Conservation (phyloP, 2,888 invertebrate genomes). For the Clostera curtula region DNA sequence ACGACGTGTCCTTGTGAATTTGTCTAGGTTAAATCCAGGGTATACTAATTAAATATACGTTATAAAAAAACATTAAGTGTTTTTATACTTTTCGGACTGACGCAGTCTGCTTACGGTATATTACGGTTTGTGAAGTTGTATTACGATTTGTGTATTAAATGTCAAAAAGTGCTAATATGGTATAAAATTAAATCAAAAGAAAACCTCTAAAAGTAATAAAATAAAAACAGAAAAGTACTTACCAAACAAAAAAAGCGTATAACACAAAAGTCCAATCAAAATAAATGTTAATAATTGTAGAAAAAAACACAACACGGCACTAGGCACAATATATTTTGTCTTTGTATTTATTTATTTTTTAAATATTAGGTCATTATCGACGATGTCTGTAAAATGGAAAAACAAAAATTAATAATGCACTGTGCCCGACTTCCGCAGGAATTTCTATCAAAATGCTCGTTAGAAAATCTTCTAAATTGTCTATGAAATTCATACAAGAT, state of each 20-base stretch:
- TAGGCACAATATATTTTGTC: slow-evolving; percentile 60
- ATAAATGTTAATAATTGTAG: slow-evolving; percentile 28
- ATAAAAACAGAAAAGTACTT: slow-evolving; percentile 45
- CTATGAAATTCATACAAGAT: slow-evolving; percentile 35
- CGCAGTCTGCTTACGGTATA: too few species aligned
- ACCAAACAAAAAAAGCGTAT: slow-evolving; percentile 51
- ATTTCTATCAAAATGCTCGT: slow-evolving; percentile 51
- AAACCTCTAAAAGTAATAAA: slow-evolving; percentile 15
- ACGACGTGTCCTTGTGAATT: slow-evolving; percentile 64
- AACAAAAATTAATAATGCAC: slow-evolving; percentile 22
- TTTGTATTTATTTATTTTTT: slow-evolving; percentile 39
- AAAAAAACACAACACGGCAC: slow-evolving; percentile 68
- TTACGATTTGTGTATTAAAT: not conserved
- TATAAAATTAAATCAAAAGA: slow-evolving; percentile 16
- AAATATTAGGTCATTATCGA: slow-evolving; percentile 48
- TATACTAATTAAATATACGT: slow-evolving; percentile 29
- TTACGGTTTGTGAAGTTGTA: not conserved
- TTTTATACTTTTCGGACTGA: slow-evolving; percentile 8
- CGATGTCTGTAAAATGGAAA: slow-evolving; percentile 46
- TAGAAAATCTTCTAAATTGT: slow-evolving; percentile 24
- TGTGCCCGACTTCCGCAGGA: slow-evolving; percentile 37
- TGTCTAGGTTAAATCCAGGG: slow-evolving; percentile 41
- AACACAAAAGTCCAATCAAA: slow-evolving; percentile 59
- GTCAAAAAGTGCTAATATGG: slow-evolving; percentile 5
- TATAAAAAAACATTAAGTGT: slow-evolving; percentile 16